Evolutionary conservation across 2,113 vertebrate species (phyloP), one percentile per base, ranked within the genome.

Genomic region (Aspidoscelis tigris): DNA sequence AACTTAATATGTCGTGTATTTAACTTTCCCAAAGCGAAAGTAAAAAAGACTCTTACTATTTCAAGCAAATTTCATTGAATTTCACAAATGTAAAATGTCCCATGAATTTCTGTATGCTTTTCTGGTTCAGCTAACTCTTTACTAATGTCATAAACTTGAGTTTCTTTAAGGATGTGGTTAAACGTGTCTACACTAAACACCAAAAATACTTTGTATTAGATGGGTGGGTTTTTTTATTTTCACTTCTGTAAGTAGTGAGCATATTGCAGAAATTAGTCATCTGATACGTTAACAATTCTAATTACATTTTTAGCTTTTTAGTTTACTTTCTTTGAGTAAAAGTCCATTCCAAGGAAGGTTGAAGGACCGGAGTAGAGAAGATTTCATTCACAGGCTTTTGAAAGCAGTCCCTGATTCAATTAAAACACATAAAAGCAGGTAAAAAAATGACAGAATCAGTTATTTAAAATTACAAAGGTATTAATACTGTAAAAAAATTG

Each of bases 291-390:
- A 86, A 85, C 70, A 69, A 26, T 58, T 85, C 92, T 70, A 47
- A 12, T 75, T 69, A 10, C 72, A 94, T 55, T 94, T 91, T 21
- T 92, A 96, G 95, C 93, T 96, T 89, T 96, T 94, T 93, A 94
- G 74, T 88, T 94, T 97, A 66, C 96, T 97, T 80, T 95, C 95
- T 85, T 92, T 97, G 90, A 93, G 94, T 91, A 88, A 93, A 89
- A 95, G 92, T 91, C 81, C 85, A 21, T 76, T 94, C 72, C 92
- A 93, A 89, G 88, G 88, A 91, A 95, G 86, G 69, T 86, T 83
- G 76, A 85, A 87, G 33, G 89, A 92, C 71, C 50, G 88, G 12
- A 86, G 86, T 84, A 95, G 96, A 89, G 95, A 96, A 81, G 95
- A 97, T 20, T 90, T 88, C 2, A 88, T 95, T 82, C 95, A 92